Conservation (phyloP, 2,888 invertebrate species). For the Xylota segnis region DNA sequence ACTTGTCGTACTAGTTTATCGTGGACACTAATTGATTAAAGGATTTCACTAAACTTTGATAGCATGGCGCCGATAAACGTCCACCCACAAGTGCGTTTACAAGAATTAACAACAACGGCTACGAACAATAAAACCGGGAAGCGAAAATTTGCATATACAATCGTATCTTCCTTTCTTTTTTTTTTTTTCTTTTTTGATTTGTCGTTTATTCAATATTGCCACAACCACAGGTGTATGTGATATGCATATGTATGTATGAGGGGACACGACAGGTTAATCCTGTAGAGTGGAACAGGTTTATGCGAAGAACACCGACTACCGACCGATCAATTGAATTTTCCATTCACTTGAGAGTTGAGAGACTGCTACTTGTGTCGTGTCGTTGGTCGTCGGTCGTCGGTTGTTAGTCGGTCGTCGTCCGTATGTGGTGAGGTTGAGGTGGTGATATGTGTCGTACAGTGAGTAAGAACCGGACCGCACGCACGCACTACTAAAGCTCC, state of each 20-base stretch:
- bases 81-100: constrained; percentile 45
- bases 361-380: constrained; percentile 31
- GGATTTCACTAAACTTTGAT: constrained; percentile 11
- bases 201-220: constrained; percentile 45
- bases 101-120: constrained; percentile 46
- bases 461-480: constrained; percentile 71
- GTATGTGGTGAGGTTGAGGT: constrained; percentile 28
- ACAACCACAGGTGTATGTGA: constrained; percentile 60
- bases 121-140: constrained; percentile 32
- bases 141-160: constrained; percentile 33
- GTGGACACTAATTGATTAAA: constrained; percentile 12
- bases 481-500: constrained; percentile 75
- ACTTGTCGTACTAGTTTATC: constrained; percentile 23
- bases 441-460: constrained; percentile 44
- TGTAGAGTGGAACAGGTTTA: constrained; percentile 75
- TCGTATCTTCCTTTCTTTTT: constrained; percentile 9
- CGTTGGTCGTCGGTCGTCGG: constrained; percentile 17
- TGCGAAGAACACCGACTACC: constrained; percentile 64
- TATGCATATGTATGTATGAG: constrained; percentile 57
- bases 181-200: constrained; percentile 30
- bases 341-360: constrained; percentile 67
- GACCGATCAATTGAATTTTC: constrained; percentile 73
- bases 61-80: constrained; percentile 49
- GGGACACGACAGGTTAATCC: constrained; percentile 74
- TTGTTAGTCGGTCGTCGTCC: not conserved